A percentile compares a stretch with the other conserved stretches of the same genome.
These are phyloP conservation scores for Yasuhikotakia modesta DNA, from an alignment of 2,797 vertebrate genomes.

Conservation along the genomic window DNA sequence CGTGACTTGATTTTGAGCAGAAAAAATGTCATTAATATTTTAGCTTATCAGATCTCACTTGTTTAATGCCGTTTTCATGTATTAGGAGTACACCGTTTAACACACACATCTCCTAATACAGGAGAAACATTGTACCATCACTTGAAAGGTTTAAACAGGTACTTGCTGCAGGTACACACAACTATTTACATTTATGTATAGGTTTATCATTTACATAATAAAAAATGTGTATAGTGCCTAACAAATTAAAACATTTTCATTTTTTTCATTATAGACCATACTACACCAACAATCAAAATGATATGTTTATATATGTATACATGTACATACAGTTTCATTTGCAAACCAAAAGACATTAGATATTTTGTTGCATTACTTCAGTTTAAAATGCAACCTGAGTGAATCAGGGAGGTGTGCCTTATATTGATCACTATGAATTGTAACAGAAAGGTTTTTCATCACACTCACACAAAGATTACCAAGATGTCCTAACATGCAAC, in stretches of 20 bases:
- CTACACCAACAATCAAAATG: conserved; percentile 59
- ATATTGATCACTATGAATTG: conserved; percentile 19
- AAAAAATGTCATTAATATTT: too few species aligned
- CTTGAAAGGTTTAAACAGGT: background rate
- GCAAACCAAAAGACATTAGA: conserved; percentile 54
- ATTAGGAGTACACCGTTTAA: too few species aligned
- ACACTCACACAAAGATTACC: conserved; percentile 50
- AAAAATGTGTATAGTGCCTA: background rate
- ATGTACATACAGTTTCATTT: conserved; percentile 60
- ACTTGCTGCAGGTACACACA: too few species aligned
- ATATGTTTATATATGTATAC: conserved; percentile 64
- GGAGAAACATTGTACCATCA: background rate
- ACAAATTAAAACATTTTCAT: background rate
- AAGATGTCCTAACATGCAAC: conserved; percentile 43
- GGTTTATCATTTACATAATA: too few species aligned
- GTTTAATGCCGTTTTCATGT: too few species aligned
- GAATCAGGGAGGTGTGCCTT: conserved; percentile 30
- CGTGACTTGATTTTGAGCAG: background rate
- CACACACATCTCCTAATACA: background rate
- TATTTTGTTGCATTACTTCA: conserved; percentile 35
- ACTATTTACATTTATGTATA: too few species aligned
- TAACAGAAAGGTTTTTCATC: conserved; percentile 46
- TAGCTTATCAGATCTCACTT: too few species aligned
- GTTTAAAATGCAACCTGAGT: conserved; percentile 48
- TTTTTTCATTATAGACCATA: conserved; percentile 1